Evolutionary conservation across 2,113 vertebrate species (phyloP).

Genomic region (Eulemur macaco): DNA sequence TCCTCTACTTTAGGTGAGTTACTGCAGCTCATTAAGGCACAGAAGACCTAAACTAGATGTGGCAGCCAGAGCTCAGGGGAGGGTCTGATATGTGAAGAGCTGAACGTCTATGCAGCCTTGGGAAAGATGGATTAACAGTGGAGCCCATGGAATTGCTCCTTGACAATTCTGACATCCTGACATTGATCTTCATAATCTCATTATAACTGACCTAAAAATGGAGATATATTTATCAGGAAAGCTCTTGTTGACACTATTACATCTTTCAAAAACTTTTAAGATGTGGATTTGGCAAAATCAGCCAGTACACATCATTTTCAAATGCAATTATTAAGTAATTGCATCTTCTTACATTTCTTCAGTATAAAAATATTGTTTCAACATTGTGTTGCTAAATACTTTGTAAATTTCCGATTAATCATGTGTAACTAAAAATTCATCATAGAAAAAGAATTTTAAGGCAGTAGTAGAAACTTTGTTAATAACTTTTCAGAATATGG

Average conservation of each 20-base stretch:
- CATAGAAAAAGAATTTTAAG: not conserved
- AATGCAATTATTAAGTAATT: conserved; percentile 27
- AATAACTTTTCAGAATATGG: not conserved
- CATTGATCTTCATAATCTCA: not conserved
- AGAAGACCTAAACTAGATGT: not conserved
- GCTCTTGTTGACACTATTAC: not conserved
- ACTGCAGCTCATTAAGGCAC: not conserved
- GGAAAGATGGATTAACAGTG: not conserved
- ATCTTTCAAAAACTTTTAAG: conserved; percentile 63
- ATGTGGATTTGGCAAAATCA: conserved; percentile 45
- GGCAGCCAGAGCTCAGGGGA: not conserved
- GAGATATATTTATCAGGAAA: not conserved
- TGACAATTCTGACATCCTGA: not conserved
- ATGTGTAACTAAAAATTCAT: not conserved
- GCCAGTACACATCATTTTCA: conserved; percentile 7
- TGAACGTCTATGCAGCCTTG: rapidly evolving
- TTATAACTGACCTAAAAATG: not conserved
- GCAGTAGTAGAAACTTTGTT: not conserved
- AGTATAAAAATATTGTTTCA: not conserved
- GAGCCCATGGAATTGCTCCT: not conserved
- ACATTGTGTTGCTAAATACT: not conserved
- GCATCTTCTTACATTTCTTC: not conserved
- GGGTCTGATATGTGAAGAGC: not conserved
- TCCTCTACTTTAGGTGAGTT: not conserved
- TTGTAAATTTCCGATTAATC: conserved; percentile 6